Evolutionary conservation across 37 sponge, comb jelly and placozoan genomes (phyloP), one percentile per base, ranked within the genome.

Genomic region (Lycopodina hypogea): DNA sequence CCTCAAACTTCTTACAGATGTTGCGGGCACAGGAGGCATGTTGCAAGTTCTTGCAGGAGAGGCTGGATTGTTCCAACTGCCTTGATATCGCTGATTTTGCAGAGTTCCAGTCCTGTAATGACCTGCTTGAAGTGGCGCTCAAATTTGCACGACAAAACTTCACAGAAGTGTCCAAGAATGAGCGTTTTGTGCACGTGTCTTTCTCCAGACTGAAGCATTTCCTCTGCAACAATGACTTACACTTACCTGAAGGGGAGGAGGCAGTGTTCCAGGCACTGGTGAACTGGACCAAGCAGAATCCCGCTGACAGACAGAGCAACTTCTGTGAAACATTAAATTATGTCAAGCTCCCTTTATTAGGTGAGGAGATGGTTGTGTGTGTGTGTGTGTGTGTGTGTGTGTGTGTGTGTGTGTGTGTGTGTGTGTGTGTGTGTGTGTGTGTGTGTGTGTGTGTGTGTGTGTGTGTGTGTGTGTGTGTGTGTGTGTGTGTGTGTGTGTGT

Each of bases 1-100:
- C 93, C 7, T 80, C 93, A 1, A 92, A 92, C 68, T 92, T 92
- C 45, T 65, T 92, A 2, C 93, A 92, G 66, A 92, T 92, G 93
- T 65, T 88, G 34, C 74, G 77, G 0, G 93, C 93, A 0, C 59
- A 85, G 18, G 85, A 88, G 28, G 89, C 89, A 1, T 92, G 93
- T 40, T 92, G 89, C 42, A 81, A 88, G 66, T 92, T 92, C 67
- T 68, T 92, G 7, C 85, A 92, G 50, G 84, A 88, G 32, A 70
- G 87, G 3, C 76, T 92, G n/a, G 89, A 88, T 33, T 51, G 83
- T n/a, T 73, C 78, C 38, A 88, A 87, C 51, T 92, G 89, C 39
- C 71, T 92, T 11, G 93, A 92, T 26, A 85, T 92, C 23, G 89
- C 93, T 32, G 93, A 92, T 28, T 92, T 92, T 78, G 93, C 93